Percentiles rank a stretch among this genome's conserved stretches.
These are phyloP conservation scores for Neria commutata DNA, from an alignment of 2,888 invertebrate species.

Conservation along the genomic window DNA sequence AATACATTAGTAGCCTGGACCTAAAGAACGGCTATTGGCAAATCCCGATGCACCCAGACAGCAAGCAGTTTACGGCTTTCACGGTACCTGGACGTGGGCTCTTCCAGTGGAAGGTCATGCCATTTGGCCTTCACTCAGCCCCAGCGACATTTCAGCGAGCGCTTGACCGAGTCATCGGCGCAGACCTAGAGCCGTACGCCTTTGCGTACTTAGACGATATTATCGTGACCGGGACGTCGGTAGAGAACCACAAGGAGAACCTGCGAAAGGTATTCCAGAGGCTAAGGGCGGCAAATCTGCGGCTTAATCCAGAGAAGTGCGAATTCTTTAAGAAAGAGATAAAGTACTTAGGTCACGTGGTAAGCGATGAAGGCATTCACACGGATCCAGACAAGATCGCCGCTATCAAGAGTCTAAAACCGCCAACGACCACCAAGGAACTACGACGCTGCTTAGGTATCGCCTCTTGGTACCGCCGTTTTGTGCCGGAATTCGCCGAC, in stretches of 20 bases:
- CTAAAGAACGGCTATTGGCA: no score
- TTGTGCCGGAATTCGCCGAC: no score
- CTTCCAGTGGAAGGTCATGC: no score
- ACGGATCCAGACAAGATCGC: no score
- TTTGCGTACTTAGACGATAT: neutral
- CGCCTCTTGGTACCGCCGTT: no score
- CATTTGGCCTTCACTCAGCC: neutral
- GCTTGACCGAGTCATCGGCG: neutral
- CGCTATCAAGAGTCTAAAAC: no score
- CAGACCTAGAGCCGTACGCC: neutral
- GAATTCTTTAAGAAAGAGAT: neutral
- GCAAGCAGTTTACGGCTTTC: no score
- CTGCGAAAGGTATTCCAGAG: neutral
- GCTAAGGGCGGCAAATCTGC: constrained; percentile 8
- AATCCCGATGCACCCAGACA: no score
- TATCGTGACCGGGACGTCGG: neutral
- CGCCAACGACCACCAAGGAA: no score
- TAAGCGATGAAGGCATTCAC: neutral
- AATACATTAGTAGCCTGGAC: no score
- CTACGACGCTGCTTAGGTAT: no score
- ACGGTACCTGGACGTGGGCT: no score
- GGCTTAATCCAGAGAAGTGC: neutral
- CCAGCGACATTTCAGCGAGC: neutral
- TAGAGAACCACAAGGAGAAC: neutral
- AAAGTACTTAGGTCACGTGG: neutral